Evolutionary conservation across 2,888 invertebrate genomes (phyloP).

Genomic region (Salpingus planirostris): DNA sequence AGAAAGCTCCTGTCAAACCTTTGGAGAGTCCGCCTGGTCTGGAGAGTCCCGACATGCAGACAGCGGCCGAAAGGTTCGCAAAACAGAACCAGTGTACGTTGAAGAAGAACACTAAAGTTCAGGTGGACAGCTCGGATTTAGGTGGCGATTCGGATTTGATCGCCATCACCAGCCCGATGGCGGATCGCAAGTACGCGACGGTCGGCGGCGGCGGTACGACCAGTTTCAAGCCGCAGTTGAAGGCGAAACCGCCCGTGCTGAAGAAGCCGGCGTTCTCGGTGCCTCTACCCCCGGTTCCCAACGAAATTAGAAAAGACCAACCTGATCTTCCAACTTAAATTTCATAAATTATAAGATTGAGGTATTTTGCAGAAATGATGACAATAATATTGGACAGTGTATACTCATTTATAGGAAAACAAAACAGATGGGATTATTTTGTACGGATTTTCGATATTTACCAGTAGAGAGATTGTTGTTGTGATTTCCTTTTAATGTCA

Average conservation of each 20-base stretch:
- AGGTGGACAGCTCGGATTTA: constrained; percentile 27
- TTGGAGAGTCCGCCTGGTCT: constrained; percentile 37
- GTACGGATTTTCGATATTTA: too few relatives aligned
- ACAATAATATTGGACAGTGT: not conserved
- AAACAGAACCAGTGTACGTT: constrained; percentile 71
- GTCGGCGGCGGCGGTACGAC: constrained; percentile 28
- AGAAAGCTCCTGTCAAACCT: constrained; percentile 24
- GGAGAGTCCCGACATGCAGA: constrained; percentile 58
- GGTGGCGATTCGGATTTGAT: constrained; percentile 24
- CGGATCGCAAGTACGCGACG: constrained; percentile 33
- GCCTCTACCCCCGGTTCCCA: constrained; percentile 38
- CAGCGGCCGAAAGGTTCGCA: constrained; percentile 68
- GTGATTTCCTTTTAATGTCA: too few relatives aligned
- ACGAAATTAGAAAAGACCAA: constrained; percentile 28
- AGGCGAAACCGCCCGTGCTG: constrained; percentile 74
- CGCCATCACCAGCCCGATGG: constrained; percentile 33
- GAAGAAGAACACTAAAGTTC: constrained; percentile 56
- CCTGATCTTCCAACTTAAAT: constrained; percentile 28
- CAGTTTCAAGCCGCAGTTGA: constrained; percentile 62
- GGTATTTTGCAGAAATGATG: not conserved
- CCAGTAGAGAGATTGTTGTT: too few relatives aligned
- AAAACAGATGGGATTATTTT: too few relatives aligned
- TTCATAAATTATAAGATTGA: constrained; percentile 7
- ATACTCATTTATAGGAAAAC: not conserved
- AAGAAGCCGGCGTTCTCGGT: constrained; percentile 53